Evolutionary conservation across 1,140 invertebrate species (phyloP), one percentile per base, ranked within the genome.

Genomic region (Mizuhopecten yessoensis): DNA sequence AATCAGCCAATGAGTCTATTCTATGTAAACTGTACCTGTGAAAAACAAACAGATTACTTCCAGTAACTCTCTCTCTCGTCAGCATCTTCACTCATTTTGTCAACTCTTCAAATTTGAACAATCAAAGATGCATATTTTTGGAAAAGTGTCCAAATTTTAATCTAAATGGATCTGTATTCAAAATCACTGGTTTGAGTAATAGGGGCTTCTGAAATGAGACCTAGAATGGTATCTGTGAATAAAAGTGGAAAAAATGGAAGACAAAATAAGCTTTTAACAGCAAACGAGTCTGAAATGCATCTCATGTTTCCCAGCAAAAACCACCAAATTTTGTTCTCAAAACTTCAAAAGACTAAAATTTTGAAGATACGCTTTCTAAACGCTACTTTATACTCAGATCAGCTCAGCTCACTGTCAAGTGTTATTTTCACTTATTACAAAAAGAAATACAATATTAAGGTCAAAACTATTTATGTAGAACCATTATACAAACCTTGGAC

Each of bases 41-140:
- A 75, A 86, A 42, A n/a, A 91, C n/a, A 91, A 90, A 49, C n/a
- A n/a, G n/a, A 33, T 15, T 86, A 13, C 86, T 86, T 29, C 42
- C 42, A 13, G 42, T 45, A 45, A 13, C 42, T 45, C 42, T 45
- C n/a, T n/a, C n/a, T n/a, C n/a, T n/a, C n/a, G n/a, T 45, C 42
- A 45, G 42, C 17, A 45, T 45, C 9, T 1, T 1, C 42, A 1
- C 9, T 45, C 42, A 45, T 45, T 45, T 15, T 45, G 9, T 17
- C 36, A 49, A 20, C 36, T 36, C n/a, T 57, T 15, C 39, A 15
- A 87, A 34, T 33, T 33, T 39, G 17, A 33, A 87, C 49, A 39
- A 33, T n/a, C 34, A 36, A 34, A 45, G 20, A 17, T 45, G 9
- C 42, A 45, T 20, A 45, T 13, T 86, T 5, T 7, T 75, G n/a